Evolutionary conservation across 2,888 invertebrate species (phyloP), one percentile per base, ranked within the genome.

Genomic region (Heliconius ethilla): DNA sequence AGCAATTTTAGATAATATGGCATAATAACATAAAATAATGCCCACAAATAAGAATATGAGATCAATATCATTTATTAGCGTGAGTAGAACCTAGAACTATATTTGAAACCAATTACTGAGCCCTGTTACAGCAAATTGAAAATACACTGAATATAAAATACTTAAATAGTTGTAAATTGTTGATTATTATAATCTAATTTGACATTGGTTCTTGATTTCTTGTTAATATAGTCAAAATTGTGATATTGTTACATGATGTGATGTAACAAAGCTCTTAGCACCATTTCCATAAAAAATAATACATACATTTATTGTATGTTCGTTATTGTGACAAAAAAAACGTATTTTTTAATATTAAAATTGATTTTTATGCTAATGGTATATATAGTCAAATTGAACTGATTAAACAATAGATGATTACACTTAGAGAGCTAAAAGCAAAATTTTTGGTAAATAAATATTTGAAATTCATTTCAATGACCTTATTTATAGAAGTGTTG

Each of bases 21-120:
- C 92, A 91, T 91, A 90, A 88, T 88, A 89, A 90, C 89, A 90
- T 86, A 89, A 89, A 88, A 87, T 27, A 83, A 87, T 86, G 88
- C 88, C 88, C 89, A 91, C 91, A 89, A 91, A 92, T 91, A 89
- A 90, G 86, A 67, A 89, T 88, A 92, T 93, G 93, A 93, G 93
- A 93, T 93, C 93, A 93, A 90, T 90, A 90, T 90, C 89, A 86
- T 81, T 81, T 77, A 80, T 80, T 80, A 82, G 81, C 79, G 81
- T 78, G 78, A 80, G 69, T 81, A 78, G 79, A 79, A 79, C 76
- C 76, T 70, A 83, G 70, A 82, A 80, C 81, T 66, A 72, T n/a
- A 37, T 59, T 62, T 66, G 22, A 66, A 37, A 55, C 29, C 45
- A 73, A 73, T 77, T 63, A 66, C 33, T 37, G 70, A 75, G 75